Percentiles rank a stretch among this genome's conserved stretches.
Conservation (phyloP, 2,113 vertebrate genomes). For the Panthera tigris region DNA sequence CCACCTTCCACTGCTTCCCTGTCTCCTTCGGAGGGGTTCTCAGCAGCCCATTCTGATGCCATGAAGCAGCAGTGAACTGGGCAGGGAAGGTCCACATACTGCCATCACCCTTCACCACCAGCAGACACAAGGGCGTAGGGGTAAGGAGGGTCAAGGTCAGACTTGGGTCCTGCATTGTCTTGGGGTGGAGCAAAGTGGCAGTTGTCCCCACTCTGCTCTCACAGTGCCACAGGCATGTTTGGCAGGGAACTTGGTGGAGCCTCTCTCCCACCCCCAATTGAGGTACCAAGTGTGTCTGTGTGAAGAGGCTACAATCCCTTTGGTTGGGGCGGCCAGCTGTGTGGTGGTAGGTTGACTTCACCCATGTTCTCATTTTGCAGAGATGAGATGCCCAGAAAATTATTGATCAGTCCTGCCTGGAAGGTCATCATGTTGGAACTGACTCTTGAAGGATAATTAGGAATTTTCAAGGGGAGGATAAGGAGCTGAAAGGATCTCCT, state of each 20-base stretch:
- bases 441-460: background rate
- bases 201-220: background rate
- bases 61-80: background rate
- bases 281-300: background rate
- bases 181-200: background rate
- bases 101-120: background rate
- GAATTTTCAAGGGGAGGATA: background rate
- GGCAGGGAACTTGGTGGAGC: background rate
- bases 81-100: too few species aligned
- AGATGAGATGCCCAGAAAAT: background rate
- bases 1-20: background rate
- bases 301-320: background rate
- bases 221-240: background rate
- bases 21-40: background rate
- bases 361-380: background rate
- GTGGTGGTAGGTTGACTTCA: background rate
- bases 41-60: background rate
- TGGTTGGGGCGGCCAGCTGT: background rate
- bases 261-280: background rate
- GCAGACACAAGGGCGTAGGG: background rate
- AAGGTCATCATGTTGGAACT: background rate
- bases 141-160: background rate
- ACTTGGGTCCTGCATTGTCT: background rate
- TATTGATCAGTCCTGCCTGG: background rate
- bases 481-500: background rate